Conservation (phyloP, 2,888 invertebrate species). For the Agriopis leucophaearia region DNA sequence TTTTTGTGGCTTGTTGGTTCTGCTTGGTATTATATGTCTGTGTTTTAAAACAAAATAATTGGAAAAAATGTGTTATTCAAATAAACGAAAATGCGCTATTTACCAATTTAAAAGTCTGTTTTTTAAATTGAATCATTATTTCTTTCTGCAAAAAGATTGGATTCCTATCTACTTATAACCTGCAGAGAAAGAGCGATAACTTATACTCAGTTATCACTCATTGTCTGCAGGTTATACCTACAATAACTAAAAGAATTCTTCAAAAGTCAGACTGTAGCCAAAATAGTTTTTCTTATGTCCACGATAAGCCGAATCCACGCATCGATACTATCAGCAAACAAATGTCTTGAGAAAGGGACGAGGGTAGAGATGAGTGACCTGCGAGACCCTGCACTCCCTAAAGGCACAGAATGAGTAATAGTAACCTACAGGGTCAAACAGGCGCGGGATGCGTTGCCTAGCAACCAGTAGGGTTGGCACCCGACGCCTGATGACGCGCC, state of each 20-base stretch:
- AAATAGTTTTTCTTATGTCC: conserved; percentile 16
- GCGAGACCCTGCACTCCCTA: conserved; percentile 15
- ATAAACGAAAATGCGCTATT: too few relatives aligned
- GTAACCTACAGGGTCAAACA: conserved; percentile 48
- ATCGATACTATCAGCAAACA: conserved; percentile 44
- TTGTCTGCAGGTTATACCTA: too few relatives aligned
- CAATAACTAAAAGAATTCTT: conserved; percentile 11
- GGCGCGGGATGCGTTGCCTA: conserved; percentile 68
- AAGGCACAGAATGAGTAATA: not conserved
- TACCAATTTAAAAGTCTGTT: too few relatives aligned
- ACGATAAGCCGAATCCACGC: conserved; percentile 22
- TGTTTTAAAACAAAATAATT: too few relatives aligned
- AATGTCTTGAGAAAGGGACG: conserved; percentile 47
- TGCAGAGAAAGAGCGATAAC: not conserved
- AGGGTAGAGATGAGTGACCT: conserved; percentile 63
- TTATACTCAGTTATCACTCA: too few relatives aligned
- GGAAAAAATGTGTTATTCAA: too few relatives aligned
- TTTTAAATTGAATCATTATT: too few relatives aligned
- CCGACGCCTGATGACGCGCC: conserved; percentile 42
- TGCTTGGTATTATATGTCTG: too few relatives aligned
- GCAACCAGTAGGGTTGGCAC: conserved; percentile 60
- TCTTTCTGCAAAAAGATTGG: too few relatives aligned
- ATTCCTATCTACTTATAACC: too few relatives aligned
- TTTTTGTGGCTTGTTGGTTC: too few relatives aligned
- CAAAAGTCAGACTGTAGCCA: conserved; percentile 8